These are phyloP conservation scores for Dromius quadrimaculatus DNA, from an alignment of 2,888 invertebrate species.

Conservation along the genomic window DNA sequence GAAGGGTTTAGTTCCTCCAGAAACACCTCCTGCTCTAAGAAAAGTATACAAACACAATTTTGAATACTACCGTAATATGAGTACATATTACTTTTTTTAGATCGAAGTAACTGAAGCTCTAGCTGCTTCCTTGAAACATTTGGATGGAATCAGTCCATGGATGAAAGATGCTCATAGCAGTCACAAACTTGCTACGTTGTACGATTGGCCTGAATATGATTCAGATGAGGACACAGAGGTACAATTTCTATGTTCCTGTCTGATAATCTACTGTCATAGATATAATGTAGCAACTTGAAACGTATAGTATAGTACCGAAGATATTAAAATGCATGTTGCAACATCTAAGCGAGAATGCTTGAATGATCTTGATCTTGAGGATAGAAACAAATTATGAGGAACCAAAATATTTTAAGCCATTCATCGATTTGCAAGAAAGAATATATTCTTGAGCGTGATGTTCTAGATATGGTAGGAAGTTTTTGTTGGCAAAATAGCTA, in stretches of 20 bases:
- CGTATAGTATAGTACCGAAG: no score
- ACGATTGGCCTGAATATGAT: slow-evolving; percentile 75
- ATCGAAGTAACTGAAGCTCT: slow-evolving; percentile 65
- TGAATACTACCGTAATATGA: not conserved
- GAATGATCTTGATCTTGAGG: no score
- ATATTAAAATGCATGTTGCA: no score
- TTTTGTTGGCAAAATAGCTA: no score
- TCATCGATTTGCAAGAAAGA: no score
- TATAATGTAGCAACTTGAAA: no score
- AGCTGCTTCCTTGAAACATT: slow-evolving; percentile 45
- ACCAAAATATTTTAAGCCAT: no score
- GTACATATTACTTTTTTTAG: slow-evolving; percentile 57
- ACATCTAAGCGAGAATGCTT: no score
- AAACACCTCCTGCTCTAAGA: slow-evolving; percentile 73
- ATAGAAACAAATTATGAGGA: no score
- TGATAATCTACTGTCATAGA: no score
- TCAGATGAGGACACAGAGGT: slow-evolving; percentile 68
- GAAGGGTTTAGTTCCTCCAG: slow-evolving; percentile 71
- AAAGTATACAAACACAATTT: slow-evolving; percentile 61
- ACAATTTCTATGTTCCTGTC: slow-evolving; percentile 56
- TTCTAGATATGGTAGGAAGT: no score
- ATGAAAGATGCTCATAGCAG: slow-evolving; percentile 63
- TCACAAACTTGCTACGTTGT: slow-evolving; percentile 54
- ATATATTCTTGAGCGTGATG: no score
- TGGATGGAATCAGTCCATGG: slow-evolving; percentile 62